phyloP scores from a whole-genome alignment of 2,113 vertebrate genomes.

The Leptobrachium leishanense region DNA sequence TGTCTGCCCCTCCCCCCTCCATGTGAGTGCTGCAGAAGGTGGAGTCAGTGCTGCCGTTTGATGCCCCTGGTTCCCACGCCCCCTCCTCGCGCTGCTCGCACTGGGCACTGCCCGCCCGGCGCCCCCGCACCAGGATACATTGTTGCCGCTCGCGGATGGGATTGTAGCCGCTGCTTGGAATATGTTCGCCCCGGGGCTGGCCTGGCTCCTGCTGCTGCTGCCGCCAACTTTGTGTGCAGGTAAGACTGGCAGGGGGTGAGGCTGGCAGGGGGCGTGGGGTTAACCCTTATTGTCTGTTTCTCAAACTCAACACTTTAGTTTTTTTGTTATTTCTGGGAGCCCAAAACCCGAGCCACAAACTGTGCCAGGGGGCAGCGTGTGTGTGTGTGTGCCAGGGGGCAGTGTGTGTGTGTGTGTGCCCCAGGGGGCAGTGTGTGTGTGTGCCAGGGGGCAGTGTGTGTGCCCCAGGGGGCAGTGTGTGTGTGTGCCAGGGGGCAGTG shows the following conservation, averaged over 20 bases:
- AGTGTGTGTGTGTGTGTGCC: no score
- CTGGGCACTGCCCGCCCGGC: slow-evolving; percentile 45
- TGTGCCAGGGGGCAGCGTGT: no score
- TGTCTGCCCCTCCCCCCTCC: slow-evolving; percentile 28
- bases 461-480: no score
- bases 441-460: no score
- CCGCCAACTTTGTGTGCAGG: slow-evolving; percentile 82
- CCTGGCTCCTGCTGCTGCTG: slow-evolving; percentile 71
- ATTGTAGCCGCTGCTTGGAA: slow-evolving; percentile 63
- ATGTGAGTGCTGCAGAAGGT: slow-evolving; percentile 47
- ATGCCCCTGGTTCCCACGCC: slow-evolving; percentile 37
- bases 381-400: no score
- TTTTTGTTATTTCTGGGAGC: no score
- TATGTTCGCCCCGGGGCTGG: slow-evolving; percentile 73
- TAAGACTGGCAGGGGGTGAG: slow-evolving; percentile 54
- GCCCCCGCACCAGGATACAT: slow-evolving; percentile 45
- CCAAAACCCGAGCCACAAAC: no score
- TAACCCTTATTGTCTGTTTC: no score
- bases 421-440: no score
- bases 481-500: neutral
- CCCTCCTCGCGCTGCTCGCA: neutral
- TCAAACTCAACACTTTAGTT: no score
- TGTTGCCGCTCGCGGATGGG: slow-evolving; percentile 42
- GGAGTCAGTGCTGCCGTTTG: slow-evolving; percentile 42
- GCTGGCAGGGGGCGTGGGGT: no score